Conservation (phyloP, 2,888 invertebrate species). For the Cosmia pyralina region DNA sequence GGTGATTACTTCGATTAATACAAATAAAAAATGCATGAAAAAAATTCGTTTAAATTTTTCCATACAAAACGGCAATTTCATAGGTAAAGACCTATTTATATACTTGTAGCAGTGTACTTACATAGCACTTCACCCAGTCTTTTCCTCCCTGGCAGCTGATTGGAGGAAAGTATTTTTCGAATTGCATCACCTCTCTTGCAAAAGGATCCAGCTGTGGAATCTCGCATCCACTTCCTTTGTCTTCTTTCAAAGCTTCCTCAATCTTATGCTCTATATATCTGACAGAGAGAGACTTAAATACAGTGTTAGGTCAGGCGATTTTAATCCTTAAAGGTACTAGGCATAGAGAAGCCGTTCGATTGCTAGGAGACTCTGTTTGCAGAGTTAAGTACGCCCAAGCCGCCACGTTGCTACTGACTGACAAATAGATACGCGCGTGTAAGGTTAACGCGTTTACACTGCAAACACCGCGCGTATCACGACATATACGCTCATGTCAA, state of each 20-base stretch:
- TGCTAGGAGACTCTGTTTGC: background rate
- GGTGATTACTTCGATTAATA: too few relatives aligned
- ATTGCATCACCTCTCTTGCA: slow-evolving; percentile 93
- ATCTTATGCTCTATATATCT: slow-evolving; percentile 82
- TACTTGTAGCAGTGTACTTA: slow-evolving; percentile 79
- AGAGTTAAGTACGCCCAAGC: background rate
- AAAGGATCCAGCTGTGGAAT: slow-evolving; percentile 86
- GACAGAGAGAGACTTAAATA: slow-evolving; percentile 25
- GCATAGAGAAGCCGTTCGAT: background rate
- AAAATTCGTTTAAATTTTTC: too few relatives aligned
- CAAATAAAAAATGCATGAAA: too few relatives aligned
- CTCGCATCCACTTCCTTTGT: slow-evolving; percentile 83
- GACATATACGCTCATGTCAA: background rate
- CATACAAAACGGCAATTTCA: too few relatives aligned
- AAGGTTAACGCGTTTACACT: background rate
- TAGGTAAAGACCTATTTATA: too few relatives aligned
- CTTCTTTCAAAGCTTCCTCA: slow-evolving; percentile 77
- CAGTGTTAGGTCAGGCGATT: background rate
- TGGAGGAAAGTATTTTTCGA: slow-evolving; percentile 91
- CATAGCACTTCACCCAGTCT: slow-evolving; percentile 95
- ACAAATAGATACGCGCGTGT: background rate
- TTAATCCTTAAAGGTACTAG: background rate
- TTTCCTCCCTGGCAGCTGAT: slow-evolving; percentile 91
- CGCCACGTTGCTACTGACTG: background rate
- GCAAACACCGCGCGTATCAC: background rate